Evolutionary conservation across 2,888 invertebrate species (phyloP).

Genomic region (Lobophora halterata): DNA sequence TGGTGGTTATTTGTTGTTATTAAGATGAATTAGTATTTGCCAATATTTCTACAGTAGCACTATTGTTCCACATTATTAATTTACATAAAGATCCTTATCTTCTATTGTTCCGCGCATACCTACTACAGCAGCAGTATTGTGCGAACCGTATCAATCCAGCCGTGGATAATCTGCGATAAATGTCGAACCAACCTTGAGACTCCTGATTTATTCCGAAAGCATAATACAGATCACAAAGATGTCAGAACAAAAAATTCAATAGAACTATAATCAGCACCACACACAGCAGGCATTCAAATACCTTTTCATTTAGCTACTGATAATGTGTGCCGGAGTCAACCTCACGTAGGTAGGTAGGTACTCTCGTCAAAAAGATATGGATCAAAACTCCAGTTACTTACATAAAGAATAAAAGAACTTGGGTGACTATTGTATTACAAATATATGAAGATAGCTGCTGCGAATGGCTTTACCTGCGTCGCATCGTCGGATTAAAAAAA

Average conservation of each 20-base stretch:
- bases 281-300: slow-evolving; percentile 16
- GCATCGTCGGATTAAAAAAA: no score
- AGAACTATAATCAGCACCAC: slow-evolving; percentile 18
- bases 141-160: slow-evolving; percentile 44
- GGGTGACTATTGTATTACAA: not conserved
- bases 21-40: slow-evolving; percentile 30
- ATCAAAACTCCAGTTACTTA: slow-evolving; percentile 1
- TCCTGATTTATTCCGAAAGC: slow-evolving; percentile 37
- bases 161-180: slow-evolving; percentile 64
- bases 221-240: slow-evolving; percentile 32
- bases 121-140: slow-evolving; percentile 37
- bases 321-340: slow-evolving; percentile 10
- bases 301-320: slow-evolving; percentile 16
- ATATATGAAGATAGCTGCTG: not conserved
- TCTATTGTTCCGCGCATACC: slow-evolving; percentile 40
- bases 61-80: slow-evolving; percentile 34
- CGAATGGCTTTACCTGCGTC: no score
- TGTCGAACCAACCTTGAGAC: slow-evolving; percentile 50
- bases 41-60: slow-evolving; percentile 30
- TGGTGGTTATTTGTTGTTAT: no score
- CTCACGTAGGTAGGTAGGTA: slow-evolving; percentile 11
- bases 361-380: slow-evolving; percentile 10
- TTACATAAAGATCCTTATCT: slow-evolving; percentile 49
- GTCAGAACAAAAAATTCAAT: slow-evolving; percentile 26
- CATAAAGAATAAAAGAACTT: slow-evolving; percentile 1